Percentiles rank a stretch among this genome's conserved stretches.
phyloP scores from a whole-genome alignment of 2,113 vertebrate species.

The Sisor rabdophorus region DNA sequence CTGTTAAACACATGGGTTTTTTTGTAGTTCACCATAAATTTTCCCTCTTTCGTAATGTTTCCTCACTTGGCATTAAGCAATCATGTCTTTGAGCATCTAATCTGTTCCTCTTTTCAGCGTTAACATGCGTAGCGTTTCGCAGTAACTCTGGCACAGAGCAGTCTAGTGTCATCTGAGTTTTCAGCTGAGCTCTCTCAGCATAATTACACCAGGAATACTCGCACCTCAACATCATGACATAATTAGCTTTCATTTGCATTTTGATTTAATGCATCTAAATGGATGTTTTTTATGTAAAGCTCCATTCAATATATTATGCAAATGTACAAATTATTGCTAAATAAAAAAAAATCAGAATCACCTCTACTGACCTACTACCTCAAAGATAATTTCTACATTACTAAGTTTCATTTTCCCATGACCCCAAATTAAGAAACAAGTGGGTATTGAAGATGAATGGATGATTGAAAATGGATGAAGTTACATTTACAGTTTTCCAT shows the following conservation, averaged over 20 bases:
- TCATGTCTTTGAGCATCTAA: conserved; percentile 21
- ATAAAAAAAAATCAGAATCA: neutral
- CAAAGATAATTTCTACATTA: too few species aligned
- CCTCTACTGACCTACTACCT: too few species aligned
- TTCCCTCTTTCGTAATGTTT: conserved; percentile 14
- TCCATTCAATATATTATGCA: conserved; percentile 51
- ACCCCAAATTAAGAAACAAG: too few species aligned
- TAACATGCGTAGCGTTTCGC: conserved; percentile 7
- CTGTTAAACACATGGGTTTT: neutral
- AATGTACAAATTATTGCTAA: conserved; percentile 44
- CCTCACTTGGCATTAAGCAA: conserved; percentile 19
- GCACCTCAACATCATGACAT: conserved; percentile 40
- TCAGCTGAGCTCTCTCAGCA: conserved; percentile 46
- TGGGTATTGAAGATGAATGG: too few species aligned
- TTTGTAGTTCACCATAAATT: conserved; percentile 14
- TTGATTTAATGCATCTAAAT: conserved; percentile 54
- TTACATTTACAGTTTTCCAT: too few species aligned
- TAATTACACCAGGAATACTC: conserved; percentile 48
- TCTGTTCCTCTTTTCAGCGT: conserved; percentile 19
- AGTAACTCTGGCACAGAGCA: conserved; percentile 14
- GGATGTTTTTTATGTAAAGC: conserved; percentile 34
- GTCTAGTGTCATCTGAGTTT: conserved; percentile 33
- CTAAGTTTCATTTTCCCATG: too few species aligned
- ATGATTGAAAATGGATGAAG: too few species aligned
- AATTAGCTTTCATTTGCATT: conserved; percentile 54